Conservation (phyloP, 2,888 invertebrate species). For the Tortrix viridana region DNA sequence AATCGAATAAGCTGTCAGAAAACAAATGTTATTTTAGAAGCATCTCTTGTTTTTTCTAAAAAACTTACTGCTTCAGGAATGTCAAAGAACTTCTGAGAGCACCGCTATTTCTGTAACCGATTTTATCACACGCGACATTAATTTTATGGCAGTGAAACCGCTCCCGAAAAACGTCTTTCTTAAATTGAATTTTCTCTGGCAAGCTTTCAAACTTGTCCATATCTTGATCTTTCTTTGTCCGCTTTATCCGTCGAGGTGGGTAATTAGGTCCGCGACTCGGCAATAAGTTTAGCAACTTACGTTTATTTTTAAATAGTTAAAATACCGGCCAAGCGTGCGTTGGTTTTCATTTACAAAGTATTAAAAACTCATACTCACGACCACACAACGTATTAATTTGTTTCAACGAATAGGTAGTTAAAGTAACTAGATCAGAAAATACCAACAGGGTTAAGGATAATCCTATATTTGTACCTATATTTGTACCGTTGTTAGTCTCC, state of each 20-base stretch:
- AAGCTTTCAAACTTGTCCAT: slow-evolving; percentile 67
- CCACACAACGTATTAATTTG: too few relatives aligned
- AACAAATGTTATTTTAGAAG: too few relatives aligned
- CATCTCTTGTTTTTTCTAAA: background rate
- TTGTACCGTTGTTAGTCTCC: too few relatives aligned
- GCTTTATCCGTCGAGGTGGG: slow-evolving; percentile 41
- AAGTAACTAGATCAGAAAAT: too few relatives aligned
- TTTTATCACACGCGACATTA: slow-evolving; percentile 61
- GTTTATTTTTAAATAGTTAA: slow-evolving; percentile 9
- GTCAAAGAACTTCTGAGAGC: slow-evolving; percentile 47
- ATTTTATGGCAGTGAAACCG: slow-evolving; percentile 68
- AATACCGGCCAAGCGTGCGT: too few relatives aligned
- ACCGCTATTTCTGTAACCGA: slow-evolving; percentile 60
- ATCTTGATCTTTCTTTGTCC: slow-evolving; percentile 52
- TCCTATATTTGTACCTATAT: too few relatives aligned
- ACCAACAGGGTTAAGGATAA: too few relatives aligned
- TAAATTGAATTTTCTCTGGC: slow-evolving; percentile 67
- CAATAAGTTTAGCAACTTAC: slow-evolving; percentile 12
- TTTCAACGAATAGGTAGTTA: too few relatives aligned
- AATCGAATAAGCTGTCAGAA: too few relatives aligned
- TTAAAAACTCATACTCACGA: too few relatives aligned
- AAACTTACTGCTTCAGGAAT: slow-evolving; percentile 9
- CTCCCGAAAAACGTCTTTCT: slow-evolving; percentile 61
- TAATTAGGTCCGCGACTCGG: slow-evolving; percentile 17
- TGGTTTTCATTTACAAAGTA: too few relatives aligned